Evolutionary conservation across 2,797 vertebrate species (phyloP).

Genomic region (Sebastes matsubarae): DNA sequence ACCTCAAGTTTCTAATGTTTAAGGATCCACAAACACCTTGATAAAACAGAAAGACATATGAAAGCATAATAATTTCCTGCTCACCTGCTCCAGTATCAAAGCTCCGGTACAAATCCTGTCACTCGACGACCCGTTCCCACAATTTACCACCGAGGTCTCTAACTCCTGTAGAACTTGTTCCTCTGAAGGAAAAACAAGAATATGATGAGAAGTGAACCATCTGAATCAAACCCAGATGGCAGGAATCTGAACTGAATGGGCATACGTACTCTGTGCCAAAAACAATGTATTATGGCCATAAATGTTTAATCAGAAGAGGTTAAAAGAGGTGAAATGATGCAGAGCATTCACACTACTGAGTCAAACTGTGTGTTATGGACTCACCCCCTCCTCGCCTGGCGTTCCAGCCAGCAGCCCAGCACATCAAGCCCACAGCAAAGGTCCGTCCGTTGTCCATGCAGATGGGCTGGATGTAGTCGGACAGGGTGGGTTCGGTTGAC

Average conservation of each 20-base stretch:
- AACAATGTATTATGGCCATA: not conserved
- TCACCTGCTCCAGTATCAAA: constrained; percentile 48
- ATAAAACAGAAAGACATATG: not conserved
- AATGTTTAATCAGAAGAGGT: not conserved
- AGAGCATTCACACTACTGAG: too few relatives aligned
- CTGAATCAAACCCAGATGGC: not conserved
- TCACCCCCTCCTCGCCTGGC: constrained; percentile 40
- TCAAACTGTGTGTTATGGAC: not conserved
- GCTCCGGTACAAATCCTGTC: constrained; percentile 36
- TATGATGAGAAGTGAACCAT: not conserved
- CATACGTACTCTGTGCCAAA: not conserved
- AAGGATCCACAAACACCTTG: not conserved
- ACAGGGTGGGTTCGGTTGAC: not conserved
- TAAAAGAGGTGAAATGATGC: not conserved
- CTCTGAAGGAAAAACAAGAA: not conserved
- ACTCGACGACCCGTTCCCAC: not conserved
- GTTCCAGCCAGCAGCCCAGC: constrained; percentile 55
- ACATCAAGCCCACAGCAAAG: constrained; percentile 18
- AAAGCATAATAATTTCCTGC: not conserved
- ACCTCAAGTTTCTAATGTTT: not conserved
- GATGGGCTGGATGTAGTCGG: constrained; percentile 57
- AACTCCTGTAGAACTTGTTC: constrained; percentile 45
- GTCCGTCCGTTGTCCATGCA: constrained; percentile 38
- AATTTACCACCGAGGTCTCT: constrained; percentile 28
- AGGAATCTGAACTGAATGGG: not conserved